These are phyloP conservation scores for Pyrgilauda ruficollis DNA, from an alignment of 2,113 vertebrate species.

Conservation along the genomic window DNA sequence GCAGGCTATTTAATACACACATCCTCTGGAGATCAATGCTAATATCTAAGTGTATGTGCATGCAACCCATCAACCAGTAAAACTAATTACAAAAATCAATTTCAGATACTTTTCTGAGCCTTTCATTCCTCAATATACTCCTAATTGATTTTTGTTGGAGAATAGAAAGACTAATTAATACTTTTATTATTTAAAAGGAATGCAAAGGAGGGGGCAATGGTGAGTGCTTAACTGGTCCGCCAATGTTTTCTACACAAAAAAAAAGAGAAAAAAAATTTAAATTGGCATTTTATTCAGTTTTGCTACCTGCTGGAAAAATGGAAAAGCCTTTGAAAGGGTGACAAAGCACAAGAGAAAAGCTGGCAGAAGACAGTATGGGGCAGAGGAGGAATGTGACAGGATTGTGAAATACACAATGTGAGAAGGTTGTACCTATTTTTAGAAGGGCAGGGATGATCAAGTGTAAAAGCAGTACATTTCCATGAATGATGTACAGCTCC, in stretches of 20 bases:
- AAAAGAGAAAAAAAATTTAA: background rate
- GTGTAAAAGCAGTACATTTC: constrained; percentile 29
- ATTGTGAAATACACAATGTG: constrained; percentile 42
- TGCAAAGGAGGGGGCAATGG: background rate
- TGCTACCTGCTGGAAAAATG: constrained; percentile 31
- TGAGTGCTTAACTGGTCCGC: constrained; percentile 8
- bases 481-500: constrained; percentile 5
- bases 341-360: constrained; percentile 58
- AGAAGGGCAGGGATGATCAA: constrained; percentile 29
- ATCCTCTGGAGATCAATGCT: constrained; percentile 43
- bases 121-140: constrained; percentile 56
- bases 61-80: constrained; percentile 54
- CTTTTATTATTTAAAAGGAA: constrained; percentile 50
- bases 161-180: constrained; percentile 54
- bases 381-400: constrained; percentile 37
- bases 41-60: background rate
- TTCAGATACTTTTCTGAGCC: constrained; percentile 56
- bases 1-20: constrained; percentile 18
- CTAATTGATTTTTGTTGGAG: constrained; percentile 56
- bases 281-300: constrained; percentile 49
- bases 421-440: constrained; percentile 55
- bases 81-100: constrained; percentile 68
- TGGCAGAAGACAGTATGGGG: constrained; percentile 10
- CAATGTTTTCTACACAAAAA: background rate
- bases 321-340: constrained; percentile 45